Evolutionary conservation across 2,888 invertebrate genomes (phyloP).

Genomic region (Cephonodes hylas): DNA sequence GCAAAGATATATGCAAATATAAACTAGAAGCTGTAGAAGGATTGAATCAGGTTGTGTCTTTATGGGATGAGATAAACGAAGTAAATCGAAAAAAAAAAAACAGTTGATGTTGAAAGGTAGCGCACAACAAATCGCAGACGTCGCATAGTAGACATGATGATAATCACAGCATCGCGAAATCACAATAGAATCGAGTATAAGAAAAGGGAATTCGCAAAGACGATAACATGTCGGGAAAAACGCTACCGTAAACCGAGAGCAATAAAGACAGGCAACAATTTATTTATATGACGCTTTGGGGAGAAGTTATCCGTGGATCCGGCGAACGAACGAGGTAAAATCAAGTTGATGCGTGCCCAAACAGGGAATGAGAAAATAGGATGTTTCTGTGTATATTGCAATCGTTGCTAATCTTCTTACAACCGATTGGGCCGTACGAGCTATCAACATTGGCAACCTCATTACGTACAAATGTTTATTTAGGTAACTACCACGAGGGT

Average conservation of each 20-base stretch:
- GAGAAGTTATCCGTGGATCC: conserved; percentile 73
- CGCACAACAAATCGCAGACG: conserved; percentile 26
- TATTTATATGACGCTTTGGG: conserved; percentile 80
- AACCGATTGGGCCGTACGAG: conserved; percentile 33
- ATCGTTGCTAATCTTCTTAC: conserved; percentile 51
- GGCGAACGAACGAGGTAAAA: conserved; percentile 67
- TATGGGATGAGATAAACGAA: background rate
- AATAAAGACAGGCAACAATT: conserved; percentile 80
- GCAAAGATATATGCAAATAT: no score
- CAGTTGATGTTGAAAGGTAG: background rate
- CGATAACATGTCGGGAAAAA: conserved; percentile 70
- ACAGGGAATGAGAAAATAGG: conserved; percentile 59
- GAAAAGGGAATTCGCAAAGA: conserved; percentile 65
- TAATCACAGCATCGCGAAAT: conserved; percentile 67
- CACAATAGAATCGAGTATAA: conserved; percentile 65
- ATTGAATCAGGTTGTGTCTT: background rate
- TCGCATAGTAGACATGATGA: conserved; percentile 58
- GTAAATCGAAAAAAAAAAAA: background rate
- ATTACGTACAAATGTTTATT: conserved; percentile 12
- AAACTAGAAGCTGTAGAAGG: background rate
- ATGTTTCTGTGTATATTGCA: conserved; percentile 51
- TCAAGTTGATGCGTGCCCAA: conserved; percentile 72
- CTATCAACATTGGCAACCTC: background rate
- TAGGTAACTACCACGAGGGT: background rate
- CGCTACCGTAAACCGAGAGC: conserved; percentile 67